Evolutionary conservation across 2,888 invertebrate species (phyloP).

Genomic region (Epirrhoe tristata): DNA sequence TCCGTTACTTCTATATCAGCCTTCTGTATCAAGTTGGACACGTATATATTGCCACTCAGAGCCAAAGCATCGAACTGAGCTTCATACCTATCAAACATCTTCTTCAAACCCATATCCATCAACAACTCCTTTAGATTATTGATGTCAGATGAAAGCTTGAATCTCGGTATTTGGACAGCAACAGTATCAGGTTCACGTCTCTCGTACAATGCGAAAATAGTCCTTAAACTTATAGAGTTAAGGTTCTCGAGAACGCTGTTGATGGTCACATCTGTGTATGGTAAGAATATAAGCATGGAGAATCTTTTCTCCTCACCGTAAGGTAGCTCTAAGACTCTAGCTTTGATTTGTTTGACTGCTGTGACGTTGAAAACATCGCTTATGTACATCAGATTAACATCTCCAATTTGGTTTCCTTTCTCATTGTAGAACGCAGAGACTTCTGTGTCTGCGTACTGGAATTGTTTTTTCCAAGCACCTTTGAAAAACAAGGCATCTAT

Average conservation of each 20-base stretch:
- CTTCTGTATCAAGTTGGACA: conserved; percentile 73
- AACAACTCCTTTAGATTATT: conserved; percentile 75
- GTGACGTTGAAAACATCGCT: conserved; percentile 53
- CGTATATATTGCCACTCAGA: conserved; percentile 57
- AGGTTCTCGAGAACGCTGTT: conserved; percentile 78
- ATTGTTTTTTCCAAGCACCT: conserved; percentile 65
- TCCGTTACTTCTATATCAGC: conserved; percentile 73
- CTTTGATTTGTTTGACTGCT: conserved; percentile 51
- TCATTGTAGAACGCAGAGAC: conserved; percentile 64
- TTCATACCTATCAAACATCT: conserved; percentile 59
- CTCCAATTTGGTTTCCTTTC: conserved; percentile 56
- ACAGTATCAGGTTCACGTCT: conserved; percentile 69
- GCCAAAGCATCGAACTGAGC: conserved; percentile 62
- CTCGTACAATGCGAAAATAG: conserved; percentile 74
- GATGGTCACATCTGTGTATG: conserved; percentile 72
- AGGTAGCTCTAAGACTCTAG: conserved; percentile 68
- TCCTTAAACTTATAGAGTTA: conserved; percentile 69
- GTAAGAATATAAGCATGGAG: conserved; percentile 88
- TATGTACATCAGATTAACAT: conserved; percentile 68
- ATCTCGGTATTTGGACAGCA: conserved; percentile 85
- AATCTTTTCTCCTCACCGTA: conserved; percentile 71
- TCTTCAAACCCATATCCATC: conserved; percentile 69
- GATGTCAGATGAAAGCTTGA: conserved; percentile 81
- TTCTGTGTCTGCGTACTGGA: conserved; percentile 61
- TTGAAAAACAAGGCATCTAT: conserved; percentile 74